Conservation (phyloP, 2,797 vertebrate species). For the Tapirus indicus region DNA sequence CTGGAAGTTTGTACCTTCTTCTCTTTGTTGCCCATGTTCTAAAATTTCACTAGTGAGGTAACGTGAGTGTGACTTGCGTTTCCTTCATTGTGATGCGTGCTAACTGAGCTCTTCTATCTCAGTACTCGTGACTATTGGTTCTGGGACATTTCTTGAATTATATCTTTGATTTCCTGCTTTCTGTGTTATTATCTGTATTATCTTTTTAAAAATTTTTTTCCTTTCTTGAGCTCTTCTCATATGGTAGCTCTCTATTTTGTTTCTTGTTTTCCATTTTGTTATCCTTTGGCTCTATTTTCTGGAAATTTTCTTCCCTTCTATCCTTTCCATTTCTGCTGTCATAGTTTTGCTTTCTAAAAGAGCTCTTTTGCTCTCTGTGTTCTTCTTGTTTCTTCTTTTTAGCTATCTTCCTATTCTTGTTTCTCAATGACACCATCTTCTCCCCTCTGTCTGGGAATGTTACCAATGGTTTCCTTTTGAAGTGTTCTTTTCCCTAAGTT, state of each 20-base stretch:
- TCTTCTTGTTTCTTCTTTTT: neutral
- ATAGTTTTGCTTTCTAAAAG: neutral
- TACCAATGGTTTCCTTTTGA: neutral
- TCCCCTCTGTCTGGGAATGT: neutral
- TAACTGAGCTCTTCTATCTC: neutral
- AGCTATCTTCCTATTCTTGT: neutral
- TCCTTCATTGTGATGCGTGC: rapidly evolving
- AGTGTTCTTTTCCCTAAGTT: neutral
- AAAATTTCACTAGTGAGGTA: neutral
- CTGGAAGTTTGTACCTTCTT: too few species aligned
- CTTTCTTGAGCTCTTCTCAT: neutral
- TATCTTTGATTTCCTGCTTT: neutral
- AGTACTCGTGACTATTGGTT: rapidly evolving
- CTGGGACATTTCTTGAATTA: neutral
- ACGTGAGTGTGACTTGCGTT: rapidly evolving
- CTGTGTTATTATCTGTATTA: neutral
- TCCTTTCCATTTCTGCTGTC: neutral
- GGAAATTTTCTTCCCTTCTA: neutral
- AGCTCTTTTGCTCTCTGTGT: neutral
- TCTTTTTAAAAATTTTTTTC: neutral
- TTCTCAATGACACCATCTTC: neutral
- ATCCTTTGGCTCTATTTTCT: neutral
- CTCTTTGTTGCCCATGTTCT: too few species aligned
- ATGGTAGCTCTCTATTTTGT: neutral
- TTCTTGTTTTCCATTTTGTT: neutral